Evolutionary conservation across 2,113 vertebrate genomes (phyloP).

Genomic region (Crotalus tigris): DNA sequence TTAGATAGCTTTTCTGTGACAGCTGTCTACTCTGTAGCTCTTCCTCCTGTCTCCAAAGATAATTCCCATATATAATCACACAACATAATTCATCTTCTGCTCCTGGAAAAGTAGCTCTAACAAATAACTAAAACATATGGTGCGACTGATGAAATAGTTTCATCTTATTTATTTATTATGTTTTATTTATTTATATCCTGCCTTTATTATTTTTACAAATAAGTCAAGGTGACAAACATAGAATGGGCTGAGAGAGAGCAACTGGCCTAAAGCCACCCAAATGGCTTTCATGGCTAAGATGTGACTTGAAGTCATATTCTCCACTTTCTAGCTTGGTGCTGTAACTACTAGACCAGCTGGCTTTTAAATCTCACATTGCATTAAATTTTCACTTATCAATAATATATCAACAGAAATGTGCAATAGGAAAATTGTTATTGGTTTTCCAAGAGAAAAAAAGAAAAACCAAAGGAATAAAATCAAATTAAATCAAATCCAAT

Average conservation of each 20-base stretch:
- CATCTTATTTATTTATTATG: background rate
- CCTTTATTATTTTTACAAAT: too few relatives aligned
- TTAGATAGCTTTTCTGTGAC: background rate
- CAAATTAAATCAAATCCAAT: background rate
- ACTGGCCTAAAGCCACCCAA: too few relatives aligned
- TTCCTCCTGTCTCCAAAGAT: background rate
- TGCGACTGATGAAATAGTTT: background rate
- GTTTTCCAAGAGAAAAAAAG: background rate
- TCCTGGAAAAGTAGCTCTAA: background rate
- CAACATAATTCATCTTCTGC: background rate
- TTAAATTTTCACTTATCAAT: constrained; percentile 24
- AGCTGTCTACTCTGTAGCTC: background rate
- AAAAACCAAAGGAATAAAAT: background rate
- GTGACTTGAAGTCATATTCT: too few relatives aligned
- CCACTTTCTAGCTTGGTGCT: too few relatives aligned
- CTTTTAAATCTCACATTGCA: constrained; percentile 1
- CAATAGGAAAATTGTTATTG: background rate
- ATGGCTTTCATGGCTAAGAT: too few relatives aligned
- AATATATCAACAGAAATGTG: background rate
- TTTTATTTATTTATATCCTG: too few relatives aligned
- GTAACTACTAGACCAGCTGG: too few relatives aligned
- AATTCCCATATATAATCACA: background rate
- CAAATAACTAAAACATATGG: background rate
- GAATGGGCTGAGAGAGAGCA: background rate
- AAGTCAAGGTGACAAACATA: background rate